Evolutionary conservation across 2,113 vertebrate species (phyloP), one percentile per base, ranked within the genome.

Genomic region (Perca fluviatilis): DNA sequence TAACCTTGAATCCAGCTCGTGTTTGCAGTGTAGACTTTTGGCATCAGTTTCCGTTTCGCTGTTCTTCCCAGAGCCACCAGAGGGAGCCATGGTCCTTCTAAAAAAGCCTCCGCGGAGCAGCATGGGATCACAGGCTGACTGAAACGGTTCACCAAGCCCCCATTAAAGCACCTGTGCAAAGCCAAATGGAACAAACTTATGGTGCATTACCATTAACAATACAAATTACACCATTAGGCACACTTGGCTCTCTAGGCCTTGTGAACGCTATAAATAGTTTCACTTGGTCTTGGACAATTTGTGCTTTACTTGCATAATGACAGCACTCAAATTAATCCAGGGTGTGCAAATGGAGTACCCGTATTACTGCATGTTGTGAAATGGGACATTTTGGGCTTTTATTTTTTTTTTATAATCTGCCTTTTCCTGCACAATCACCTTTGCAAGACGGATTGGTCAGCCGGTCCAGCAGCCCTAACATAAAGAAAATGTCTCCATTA

Each of bases 211-310:
- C 94, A 95, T 95, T 94, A 95, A 93, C 91, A 94, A 95, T 95
- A 94, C 94, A 95, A 94, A 96, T 95, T 83, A 93, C 92, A 86
- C 95, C 93, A 95, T 96, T 94, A 95, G 92, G 84, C 91, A 80
- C 80, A 92, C 88, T 93, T 89, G 87, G 92, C 93, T 93, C 89
- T 88, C 79, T 43, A 80, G 91, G 88, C 88, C 79, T 85, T 77
- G 89, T 87, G 90, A 74, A 43, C 58, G 81, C 91, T 95, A 93
- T 93, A 92, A 95, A 94, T 95, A 95, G 93, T 83, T 94, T 93
- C 88, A 84, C 90, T 94, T 91, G 88, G 88, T 93, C 84, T 91
- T 88, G 86, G 88, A 91, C 91, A 94, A 92, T 94, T 93, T 95
- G 94, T 90, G 89, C 85, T 79, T 84, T 77, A 77, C 93, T 93